Conservation (phyloP, 1,140 invertebrate genomes). For the Brachionus koreanus region DNA sequence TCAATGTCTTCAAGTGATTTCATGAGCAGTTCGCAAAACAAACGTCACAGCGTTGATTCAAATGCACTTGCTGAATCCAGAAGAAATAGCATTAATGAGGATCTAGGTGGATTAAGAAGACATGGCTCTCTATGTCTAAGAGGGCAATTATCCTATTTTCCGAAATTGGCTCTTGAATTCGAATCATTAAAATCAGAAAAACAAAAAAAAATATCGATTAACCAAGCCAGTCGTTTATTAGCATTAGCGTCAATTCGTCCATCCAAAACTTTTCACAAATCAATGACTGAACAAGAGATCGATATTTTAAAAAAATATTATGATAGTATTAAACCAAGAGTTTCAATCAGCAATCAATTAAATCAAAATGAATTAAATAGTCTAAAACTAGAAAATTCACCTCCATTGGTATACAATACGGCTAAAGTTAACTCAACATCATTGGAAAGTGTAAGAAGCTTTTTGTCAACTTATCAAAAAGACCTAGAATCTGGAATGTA, state of each 20-base stretch:
- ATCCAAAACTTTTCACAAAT: slow-evolving; percentile 43
- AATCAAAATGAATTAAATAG: not conserved
- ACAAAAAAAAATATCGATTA: not conserved
- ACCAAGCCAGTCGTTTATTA: slow-evolving; percentile 21
- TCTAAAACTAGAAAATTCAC: not conserved
- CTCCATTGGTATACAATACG: slow-evolving; percentile 33
- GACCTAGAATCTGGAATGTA: slow-evolving; percentile 8
- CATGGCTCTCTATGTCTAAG: not conserved
- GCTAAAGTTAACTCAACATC: slow-evolving; percentile 6
- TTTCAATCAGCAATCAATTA: not conserved
- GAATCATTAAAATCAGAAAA: not conserved
- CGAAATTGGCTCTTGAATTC: slow-evolving; percentile 16
- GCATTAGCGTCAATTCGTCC: slow-evolving; percentile 36
- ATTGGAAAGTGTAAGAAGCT: slow-evolving; percentile 13
- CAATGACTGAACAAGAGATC: slow-evolving; percentile 40
- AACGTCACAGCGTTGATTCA: not conserved
- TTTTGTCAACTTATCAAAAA: slow-evolving; percentile 3
- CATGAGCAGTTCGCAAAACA: not conserved
- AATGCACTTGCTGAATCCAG: not conserved
- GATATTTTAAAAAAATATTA: slow-evolving; percentile 40
- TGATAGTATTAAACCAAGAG: slow-evolving; percentile 17
- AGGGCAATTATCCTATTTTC: slow-evolving; percentile 15
- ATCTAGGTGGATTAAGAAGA: not conserved
- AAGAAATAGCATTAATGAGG: not conserved
- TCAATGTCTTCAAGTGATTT: not conserved